Conservation (phyloP, 2,888 invertebrate species). For the Lasioglossum leucozonium region DNA sequence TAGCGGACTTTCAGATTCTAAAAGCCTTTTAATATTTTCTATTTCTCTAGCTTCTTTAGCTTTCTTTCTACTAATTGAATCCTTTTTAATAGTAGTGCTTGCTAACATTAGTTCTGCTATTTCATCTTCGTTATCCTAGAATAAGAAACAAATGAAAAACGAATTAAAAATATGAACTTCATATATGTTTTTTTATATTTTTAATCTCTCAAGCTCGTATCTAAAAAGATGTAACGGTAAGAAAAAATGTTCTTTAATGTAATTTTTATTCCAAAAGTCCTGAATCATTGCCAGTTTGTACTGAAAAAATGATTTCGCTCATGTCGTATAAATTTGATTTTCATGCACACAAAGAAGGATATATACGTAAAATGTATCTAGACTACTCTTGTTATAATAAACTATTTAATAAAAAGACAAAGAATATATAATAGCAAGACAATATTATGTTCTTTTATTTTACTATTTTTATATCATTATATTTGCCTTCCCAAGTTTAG, state of each 20-base stretch:
- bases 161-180: neutral
- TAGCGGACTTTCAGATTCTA: conserved; percentile 85
- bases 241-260: too few species aligned
- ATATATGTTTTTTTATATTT: neutral
- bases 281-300: too few species aligned
- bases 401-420: neutral
- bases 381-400: neutral
- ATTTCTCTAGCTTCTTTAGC: conserved; percentile 86
- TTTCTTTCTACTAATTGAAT: conserved; percentile 83
- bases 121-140: conserved; percentile 86
- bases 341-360: too few species aligned
- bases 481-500: too few species aligned
- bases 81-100: conserved; percentile 85
- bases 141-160: conserved; percentile 3
- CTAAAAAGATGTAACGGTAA: too few species aligned
- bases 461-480: too few species aligned
- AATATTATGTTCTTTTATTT: too few species aligned
- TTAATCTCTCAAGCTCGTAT: too few species aligned
- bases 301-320: neutral
- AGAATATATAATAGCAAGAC: too few species aligned
- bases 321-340: too few species aligned
- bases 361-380: neutral
- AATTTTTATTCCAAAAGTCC: too few species aligned
- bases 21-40: conserved; percentile 85
- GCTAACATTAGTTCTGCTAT: conserved; percentile 87